A percentile compares a stretch with the other conserved stretches of the same genome.
Evolutionary conservation across 1,140 invertebrate species (phyloP).

Genomic region (Drosophila mauritiana): DNA sequence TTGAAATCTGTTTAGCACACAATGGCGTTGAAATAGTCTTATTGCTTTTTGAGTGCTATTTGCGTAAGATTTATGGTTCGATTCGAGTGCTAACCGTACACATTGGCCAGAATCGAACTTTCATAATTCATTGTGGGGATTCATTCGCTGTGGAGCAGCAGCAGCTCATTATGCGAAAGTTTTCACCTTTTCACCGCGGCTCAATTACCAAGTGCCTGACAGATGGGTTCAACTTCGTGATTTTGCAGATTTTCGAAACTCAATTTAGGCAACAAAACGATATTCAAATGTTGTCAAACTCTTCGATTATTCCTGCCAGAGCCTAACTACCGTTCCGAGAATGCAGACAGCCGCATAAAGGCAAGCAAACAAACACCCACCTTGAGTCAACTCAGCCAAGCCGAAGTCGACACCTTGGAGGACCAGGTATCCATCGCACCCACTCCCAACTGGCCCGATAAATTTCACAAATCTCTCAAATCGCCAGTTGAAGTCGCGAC

Average conservation of each 20-base stretch:
- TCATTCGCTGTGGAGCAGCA: constrained; percentile 12
- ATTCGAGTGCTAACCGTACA: constrained; percentile 36
- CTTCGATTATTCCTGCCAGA: constrained; percentile 69
- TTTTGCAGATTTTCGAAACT: constrained; percentile 72
- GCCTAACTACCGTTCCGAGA: constrained; percentile 74
- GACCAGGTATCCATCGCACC: constrained; percentile 19
- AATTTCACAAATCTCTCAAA: constrained; percentile 79
- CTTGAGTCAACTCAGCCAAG: constrained; percentile 17
- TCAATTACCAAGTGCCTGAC: constrained; percentile 75
- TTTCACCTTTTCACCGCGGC: constrained; percentile 33
- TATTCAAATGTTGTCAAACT: constrained; percentile 80
- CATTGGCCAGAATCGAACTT: constrained; percentile 18
- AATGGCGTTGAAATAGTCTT: constrained; percentile 80
- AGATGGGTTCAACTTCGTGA: constrained; percentile 80
- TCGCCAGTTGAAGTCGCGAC: constrained; percentile 61
- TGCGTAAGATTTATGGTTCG: constrained; percentile 74
- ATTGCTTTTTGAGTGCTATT: constrained; percentile 83
- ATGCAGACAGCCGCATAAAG: constrained; percentile 21
- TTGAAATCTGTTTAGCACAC: constrained; percentile 84
- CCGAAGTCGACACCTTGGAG: constrained; percentile 38
- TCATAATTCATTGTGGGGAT: constrained; percentile 19
- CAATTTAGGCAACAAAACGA: constrained; percentile 61
- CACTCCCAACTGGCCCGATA: constrained; percentile 74
- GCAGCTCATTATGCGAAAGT: constrained; percentile 60
- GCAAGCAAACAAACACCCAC: constrained; percentile 40